These are phyloP conservation scores for Reticulitermes speratus DNA, from an alignment of 1,140 invertebrate genomes.

Conservation along the genomic window DNA sequence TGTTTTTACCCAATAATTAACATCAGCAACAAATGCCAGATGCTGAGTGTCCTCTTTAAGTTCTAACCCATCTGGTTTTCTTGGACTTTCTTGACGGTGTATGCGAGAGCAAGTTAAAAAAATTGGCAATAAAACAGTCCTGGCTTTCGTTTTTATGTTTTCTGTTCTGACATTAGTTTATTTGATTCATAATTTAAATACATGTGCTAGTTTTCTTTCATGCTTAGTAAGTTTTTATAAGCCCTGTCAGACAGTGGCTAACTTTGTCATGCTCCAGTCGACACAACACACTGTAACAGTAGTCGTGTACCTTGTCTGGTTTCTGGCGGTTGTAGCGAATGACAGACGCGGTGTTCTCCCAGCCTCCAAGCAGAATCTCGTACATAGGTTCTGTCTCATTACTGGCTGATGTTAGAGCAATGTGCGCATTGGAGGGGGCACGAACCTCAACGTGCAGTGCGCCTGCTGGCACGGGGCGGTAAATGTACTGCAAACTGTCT, in stretches of 20 bases:
- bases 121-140: too few species aligned
- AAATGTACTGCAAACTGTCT: constrained; percentile 58
- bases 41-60: too few species aligned
- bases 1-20: too few species aligned
- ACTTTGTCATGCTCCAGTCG: background rate
- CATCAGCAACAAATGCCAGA: too few species aligned
- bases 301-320: constrained; percentile 59
- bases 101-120: too few species aligned
- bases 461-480: constrained; percentile 54
- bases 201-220: too few species aligned
- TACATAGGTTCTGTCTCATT: constrained; percentile 58
- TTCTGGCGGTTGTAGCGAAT: constrained; percentile 61
- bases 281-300: background rate
- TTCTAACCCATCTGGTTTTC: too few species aligned
- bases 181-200: too few species aligned
- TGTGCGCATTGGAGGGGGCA: constrained; percentile 59
- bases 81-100: too few species aligned
- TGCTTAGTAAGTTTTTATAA: background rate
- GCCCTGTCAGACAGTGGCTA: background rate
- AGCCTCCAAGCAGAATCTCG: constrained; percentile 62
- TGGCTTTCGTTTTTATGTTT: too few species aligned
- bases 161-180: too few species aligned
- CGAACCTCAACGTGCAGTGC: constrained; percentile 55
- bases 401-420: constrained; percentile 53
- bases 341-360: constrained; percentile 61